A percentile compares a stretch with the other conserved stretches of the same genome.
Conservation (phyloP, 2,888 invertebrate species). For the Harpalus rubripes region DNA sequence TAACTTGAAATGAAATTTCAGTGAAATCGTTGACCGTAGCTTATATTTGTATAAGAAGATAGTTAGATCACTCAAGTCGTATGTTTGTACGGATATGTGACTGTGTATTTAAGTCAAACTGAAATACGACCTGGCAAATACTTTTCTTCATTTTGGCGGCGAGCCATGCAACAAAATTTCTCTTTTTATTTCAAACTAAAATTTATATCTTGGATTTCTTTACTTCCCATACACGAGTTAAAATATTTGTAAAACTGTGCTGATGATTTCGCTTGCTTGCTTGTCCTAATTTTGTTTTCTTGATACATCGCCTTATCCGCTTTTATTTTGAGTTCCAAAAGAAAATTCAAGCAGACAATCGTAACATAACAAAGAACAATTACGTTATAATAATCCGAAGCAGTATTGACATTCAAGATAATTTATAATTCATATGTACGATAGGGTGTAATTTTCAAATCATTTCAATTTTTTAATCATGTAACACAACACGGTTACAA, state of each 20-base stretch:
- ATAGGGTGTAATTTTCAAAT: background rate
- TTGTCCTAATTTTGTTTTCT: slow-evolving; percentile 32
- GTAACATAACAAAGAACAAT: background rate
- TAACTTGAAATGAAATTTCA: slow-evolving; percentile 32
- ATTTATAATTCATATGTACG: background rate
- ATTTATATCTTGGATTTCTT: slow-evolving; percentile 50
- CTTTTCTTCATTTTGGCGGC: slow-evolving; percentile 58
- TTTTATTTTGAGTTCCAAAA: background rate
- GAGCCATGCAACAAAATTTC: slow-evolving; percentile 47
- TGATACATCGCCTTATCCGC: slow-evolving; percentile 8
- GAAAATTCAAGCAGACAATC: background rate
- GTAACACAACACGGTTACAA: background rate
- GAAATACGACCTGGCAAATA: slow-evolving; percentile 59
- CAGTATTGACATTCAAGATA: background rate
- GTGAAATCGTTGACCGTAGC: slow-evolving; percentile 31
- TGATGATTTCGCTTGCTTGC: slow-evolving; percentile 37
- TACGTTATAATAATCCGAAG: background rate
- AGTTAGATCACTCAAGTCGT: slow-evolving; percentile 37
- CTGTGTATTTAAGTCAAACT: slow-evolving; percentile 49
- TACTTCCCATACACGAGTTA: slow-evolving; percentile 32
- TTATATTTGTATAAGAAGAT: slow-evolving; percentile 38
- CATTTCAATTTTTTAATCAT: slow-evolving; percentile 4
- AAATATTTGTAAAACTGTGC: slow-evolving; percentile 32
- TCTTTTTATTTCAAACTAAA: slow-evolving; percentile 35
- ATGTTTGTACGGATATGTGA: slow-evolving; percentile 51